Percentiles rank a stretch among this genome's conserved stretches.
phyloP scores from a whole-genome alignment of 2,113 vertebrate species.

The Tursiops truncatus region DNA sequence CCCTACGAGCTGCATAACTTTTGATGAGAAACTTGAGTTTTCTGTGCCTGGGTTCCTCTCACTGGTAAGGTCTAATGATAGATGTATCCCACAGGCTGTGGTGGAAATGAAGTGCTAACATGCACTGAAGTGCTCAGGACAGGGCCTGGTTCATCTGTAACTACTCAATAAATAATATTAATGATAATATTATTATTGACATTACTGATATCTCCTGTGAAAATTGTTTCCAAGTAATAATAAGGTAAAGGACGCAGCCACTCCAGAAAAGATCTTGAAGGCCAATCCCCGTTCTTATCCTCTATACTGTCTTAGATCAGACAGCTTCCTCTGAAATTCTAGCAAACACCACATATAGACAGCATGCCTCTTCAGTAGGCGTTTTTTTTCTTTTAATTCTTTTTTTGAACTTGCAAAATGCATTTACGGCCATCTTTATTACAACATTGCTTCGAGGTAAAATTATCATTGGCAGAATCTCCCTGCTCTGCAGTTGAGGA shows the following conservation, averaged over 20 bases:
- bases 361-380: neutral
- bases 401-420: conserved; percentile 68
- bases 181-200: neutral
- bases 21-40: neutral
- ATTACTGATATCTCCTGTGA: neutral
- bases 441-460: conserved; percentile 58
- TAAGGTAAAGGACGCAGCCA: neutral
- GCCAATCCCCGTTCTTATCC: neutral
- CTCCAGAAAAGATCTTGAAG: conserved; percentile 39
- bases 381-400: neutral
- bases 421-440: conserved; percentile 41
- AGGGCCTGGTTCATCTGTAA: neutral
- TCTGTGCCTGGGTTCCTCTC: neutral
- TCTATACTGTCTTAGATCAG: neutral
- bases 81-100: neutral
- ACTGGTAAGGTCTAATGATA: neutral
- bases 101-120: neutral
- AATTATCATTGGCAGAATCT: conserved; percentile 66
- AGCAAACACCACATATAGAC: neutral
- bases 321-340: conserved; percentile 43
- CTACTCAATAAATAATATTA: neutral
- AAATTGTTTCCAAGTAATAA: neutral
- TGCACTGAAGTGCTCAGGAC: neutral
- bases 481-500: conserved; percentile 49
- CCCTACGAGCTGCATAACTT: neutral